Conservation (phyloP, 2,797 vertebrate species). For the Picus viridis region DNA sequence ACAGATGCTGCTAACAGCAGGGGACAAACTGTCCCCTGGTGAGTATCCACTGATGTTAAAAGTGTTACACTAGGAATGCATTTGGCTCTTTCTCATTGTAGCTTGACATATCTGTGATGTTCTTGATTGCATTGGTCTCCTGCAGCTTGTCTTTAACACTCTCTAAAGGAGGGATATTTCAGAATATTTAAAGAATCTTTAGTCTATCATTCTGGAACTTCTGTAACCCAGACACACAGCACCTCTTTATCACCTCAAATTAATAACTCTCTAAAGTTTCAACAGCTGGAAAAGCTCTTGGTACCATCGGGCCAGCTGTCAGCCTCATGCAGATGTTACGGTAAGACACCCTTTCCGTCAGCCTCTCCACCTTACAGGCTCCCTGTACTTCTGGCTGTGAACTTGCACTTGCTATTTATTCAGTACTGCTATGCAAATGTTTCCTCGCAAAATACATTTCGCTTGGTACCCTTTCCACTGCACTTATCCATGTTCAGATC, state of each 20-base stretch:
- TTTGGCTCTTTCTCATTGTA: conserved; percentile 42
- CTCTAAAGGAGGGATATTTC: conserved; percentile 20
- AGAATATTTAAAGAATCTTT: conserved; percentile 41
- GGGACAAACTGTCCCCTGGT: conserved; percentile 28
- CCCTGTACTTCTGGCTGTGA: background rate
- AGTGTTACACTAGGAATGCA: background rate
- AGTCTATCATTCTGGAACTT: conserved; percentile 29
- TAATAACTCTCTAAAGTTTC: background rate
- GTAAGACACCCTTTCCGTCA: background rate
- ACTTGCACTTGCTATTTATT: background rate
- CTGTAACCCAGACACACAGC: background rate
- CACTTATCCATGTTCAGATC: background rate
- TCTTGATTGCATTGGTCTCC: conserved; percentile 57
- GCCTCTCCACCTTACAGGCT: background rate
- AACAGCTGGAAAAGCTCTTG: background rate
- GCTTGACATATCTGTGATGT: conserved; percentile 44
- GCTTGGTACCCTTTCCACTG: background rate
- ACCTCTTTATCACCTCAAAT: conserved; percentile 3
- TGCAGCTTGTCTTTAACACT: conserved; percentile 30
- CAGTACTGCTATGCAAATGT: background rate
- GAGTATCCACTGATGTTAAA: conserved; percentile 16
- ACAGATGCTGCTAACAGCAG: conserved; percentile 52
- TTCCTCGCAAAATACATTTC: background rate
- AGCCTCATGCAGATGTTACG: background rate
- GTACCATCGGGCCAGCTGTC: background rate